phyloP scores from a whole-genome alignment of 23 tunicate species.

The Aplidium turbinatum region DNA sequence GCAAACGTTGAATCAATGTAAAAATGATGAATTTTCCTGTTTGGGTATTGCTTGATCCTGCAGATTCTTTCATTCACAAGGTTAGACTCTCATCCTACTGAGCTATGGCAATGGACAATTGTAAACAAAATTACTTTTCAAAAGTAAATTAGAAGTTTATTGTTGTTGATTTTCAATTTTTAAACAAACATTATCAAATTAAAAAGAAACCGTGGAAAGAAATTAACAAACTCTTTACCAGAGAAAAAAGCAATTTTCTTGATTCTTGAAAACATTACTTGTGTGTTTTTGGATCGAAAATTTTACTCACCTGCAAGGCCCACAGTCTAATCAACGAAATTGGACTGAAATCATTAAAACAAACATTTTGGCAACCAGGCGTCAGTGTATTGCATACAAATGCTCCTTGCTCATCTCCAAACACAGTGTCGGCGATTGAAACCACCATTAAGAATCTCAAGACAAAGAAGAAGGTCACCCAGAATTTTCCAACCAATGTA shows the following conservation, averaged over 20 bases:
- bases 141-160: too few species aligned
- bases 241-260: background rate
- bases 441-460: conserved; percentile 90
- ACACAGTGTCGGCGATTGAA: conserved; percentile 97
- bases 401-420: conserved; percentile 89
- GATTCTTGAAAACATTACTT: too few species aligned
- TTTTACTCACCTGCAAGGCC: conserved; percentile 87
- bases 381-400: conserved; percentile 93
- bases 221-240: background rate
- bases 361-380: conserved; percentile 90
- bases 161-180: background rate
- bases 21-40: too few species aligned
- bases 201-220: background rate
- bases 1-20: too few species aligned
- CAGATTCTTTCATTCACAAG: too few species aligned
- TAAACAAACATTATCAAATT: background rate
- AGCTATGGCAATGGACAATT: too few species aligned
- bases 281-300: too few species aligned
- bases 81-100: too few species aligned
- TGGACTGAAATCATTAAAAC: conserved; percentile 97
- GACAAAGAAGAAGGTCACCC: conserved; percentile 97
- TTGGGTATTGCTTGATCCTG: too few species aligned
- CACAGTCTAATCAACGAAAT: conserved; percentile 80
- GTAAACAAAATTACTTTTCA: too few species aligned
- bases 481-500: conserved; percentile 95